phyloP scores from a whole-genome alignment of 2,797 vertebrate species.

The Bovichtus diacanthus region DNA sequence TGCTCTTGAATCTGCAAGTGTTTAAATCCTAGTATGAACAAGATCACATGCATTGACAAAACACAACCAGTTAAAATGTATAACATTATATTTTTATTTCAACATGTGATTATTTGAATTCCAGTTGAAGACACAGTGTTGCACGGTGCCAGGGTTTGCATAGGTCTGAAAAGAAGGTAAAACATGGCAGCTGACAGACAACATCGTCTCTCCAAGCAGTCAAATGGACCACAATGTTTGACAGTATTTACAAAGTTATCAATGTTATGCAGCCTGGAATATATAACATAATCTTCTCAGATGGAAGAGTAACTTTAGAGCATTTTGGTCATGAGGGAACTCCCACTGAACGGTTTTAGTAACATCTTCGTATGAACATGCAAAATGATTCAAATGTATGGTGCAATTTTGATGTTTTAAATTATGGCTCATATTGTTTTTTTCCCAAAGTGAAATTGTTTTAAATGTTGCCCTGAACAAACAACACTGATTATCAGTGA shows the following conservation, averaged over 20 bases:
- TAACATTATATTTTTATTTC: conserved; percentile 38
- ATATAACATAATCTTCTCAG: neutral
- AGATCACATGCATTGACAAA: conserved; percentile 1
- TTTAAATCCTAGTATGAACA: neutral
- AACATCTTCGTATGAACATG: conserved; percentile 8
- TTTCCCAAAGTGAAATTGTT: neutral
- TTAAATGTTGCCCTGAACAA: conserved; percentile 8
- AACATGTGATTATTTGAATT: conserved; percentile 82
- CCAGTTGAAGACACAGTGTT: conserved; percentile 85
- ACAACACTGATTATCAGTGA: conserved; percentile 30
- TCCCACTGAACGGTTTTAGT: conserved; percentile 1
- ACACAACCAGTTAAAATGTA: conserved; percentile 30
- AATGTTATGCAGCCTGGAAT: conserved; percentile 19
- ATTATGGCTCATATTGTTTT: conserved; percentile 30
- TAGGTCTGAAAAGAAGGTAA: conserved; percentile 79
- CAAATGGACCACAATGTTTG: conserved; percentile 20
- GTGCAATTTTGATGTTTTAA: conserved; percentile 1
- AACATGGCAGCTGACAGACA: conserved; percentile 52
- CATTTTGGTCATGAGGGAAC: conserved; percentile 27
- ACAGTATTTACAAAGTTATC: conserved; percentile 27
- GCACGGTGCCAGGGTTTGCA: conserved; percentile 90
- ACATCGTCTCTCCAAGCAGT: conserved; percentile 18
- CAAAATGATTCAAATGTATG: neutral
- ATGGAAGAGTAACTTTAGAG: neutral
- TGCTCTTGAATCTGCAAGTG: neutral